Evolutionary conservation across 2,797 vertebrate species (phyloP), one percentile per base, ranked within the genome.

Genomic region (Botia almorhae): DNA sequence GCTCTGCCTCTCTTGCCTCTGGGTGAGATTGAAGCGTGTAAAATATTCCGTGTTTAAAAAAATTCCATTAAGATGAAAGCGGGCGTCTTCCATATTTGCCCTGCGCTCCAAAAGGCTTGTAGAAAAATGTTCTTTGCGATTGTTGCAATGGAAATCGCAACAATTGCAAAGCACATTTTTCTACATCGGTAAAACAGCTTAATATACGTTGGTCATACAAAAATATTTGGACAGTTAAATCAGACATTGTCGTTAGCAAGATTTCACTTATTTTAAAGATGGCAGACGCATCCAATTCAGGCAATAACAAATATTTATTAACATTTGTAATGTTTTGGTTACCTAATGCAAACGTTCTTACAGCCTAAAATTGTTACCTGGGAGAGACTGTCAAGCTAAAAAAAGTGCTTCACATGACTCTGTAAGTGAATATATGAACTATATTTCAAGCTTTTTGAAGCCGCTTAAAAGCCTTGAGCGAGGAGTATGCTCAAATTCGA

Each of bases 1-100:
- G 43, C 48, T 73, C 14, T 76, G 46, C 36, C 58, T 39, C 64
- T 64, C 65, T 81, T 23, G n/a, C 70, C 72, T 85, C 60, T 81
- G 63, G 58, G 73, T 36, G 83, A 74, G 79, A 81, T 71, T 73
- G 63, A 67, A 72, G 81, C 81, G 74, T 82, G 73, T 69, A 84
- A 78, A 63, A 71, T 76, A 77, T 61, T 85, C 76, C 55, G 29
- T 63, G 74, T 65, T 78, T 46, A 64, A 53, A 82, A 80, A 72
- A 58, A 61, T 53, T 75, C 21, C 70, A 75, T 68, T 78, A 82
- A 72, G 43, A 76, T 69, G 70, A 73, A 71, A 77, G 69, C 17
- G 19, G 0, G 33, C 65, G 43, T 80, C 56, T 80, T 73, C 50
- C 55, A 16, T 46, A 65, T 80, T 73, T 73, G 69, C 78, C 17